phyloP scores from a whole-genome alignment of 2,888 invertebrate genomes.

The Drosophila nigricruria region DNA sequence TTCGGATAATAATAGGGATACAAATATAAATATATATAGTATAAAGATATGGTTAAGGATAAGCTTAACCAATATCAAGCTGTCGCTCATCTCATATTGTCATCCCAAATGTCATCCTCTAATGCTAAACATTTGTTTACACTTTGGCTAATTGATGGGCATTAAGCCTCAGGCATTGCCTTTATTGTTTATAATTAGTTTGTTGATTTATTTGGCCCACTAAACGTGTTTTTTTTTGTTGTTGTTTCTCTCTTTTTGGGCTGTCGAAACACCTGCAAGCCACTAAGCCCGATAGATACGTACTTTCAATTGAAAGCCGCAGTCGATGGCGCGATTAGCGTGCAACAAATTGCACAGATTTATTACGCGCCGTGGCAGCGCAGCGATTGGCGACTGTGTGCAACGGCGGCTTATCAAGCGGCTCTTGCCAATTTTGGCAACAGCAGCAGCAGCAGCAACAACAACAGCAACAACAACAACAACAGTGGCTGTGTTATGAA shows the following conservation, averaged over 20 bases:
- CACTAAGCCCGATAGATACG: constrained; percentile 65
- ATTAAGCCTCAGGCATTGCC: constrained; percentile 12
- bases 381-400: constrained; percentile 31
- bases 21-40: too few relatives aligned
- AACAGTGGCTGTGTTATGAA: constrained; percentile 75
- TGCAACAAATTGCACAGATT: constrained; percentile 80
- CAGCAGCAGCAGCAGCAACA: constrained; percentile 59
- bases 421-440: constrained; percentile 66
- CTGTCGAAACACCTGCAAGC: constrained; percentile 68
- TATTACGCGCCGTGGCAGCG: constrained; percentile 64
- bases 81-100: too few relatives aligned
- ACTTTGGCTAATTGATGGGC: background rate
- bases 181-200: constrained; percentile 47
- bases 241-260: constrained; percentile 33
- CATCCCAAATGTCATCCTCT: background rate
- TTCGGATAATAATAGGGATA: too few relatives aligned
- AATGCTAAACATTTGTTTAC: background rate
- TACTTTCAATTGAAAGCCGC: constrained; percentile 72
- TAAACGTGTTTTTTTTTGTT: constrained; percentile 25
- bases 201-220: constrained; percentile 66
- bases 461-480: constrained; percentile 16
- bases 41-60: too few relatives aligned
- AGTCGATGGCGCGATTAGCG: constrained; percentile 69
- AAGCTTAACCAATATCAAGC: too few relatives aligned
- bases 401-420: constrained; percentile 61